Percentiles rank a stretch among this genome's conserved stretches.
Evolutionary conservation across 92 coral and sea anemone genomes (phyloP).

Genomic region (Porites evermanni): DNA sequence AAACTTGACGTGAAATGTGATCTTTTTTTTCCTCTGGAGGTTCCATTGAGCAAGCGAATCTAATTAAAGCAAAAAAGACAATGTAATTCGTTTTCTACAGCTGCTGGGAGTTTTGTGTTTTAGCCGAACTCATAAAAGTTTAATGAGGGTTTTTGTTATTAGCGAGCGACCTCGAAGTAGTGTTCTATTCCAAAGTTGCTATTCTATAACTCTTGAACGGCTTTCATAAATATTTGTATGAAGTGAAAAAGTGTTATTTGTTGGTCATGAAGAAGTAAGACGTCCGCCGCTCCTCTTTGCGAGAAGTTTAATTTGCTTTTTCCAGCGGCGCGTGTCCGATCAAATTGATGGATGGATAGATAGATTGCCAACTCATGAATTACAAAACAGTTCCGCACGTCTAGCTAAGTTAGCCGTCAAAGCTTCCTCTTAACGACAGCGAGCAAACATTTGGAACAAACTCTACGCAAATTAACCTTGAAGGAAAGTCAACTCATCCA

Average conservation of each 20-base stretch:
- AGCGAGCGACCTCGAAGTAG: slow-evolving; percentile 1
- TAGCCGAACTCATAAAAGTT: slow-evolving; percentile 18
- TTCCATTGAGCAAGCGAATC: not conserved
- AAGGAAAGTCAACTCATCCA: not conserved
- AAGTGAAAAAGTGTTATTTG: not conserved
- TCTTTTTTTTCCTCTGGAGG: not conserved
- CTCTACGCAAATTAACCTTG: not conserved
- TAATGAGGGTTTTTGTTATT: slow-evolving; percentile 31
- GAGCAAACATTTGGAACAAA: not conserved
- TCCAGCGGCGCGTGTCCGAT: slow-evolving; percentile 2
- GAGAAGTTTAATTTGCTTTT: not conserved
- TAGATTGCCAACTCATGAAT: slow-evolving; percentile 34
- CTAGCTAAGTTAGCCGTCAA: slow-evolving; percentile 10
- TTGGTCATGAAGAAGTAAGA: not conserved
- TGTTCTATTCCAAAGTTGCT: not conserved
- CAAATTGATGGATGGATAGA: slow-evolving; percentile 10
- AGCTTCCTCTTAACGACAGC: slow-evolving; percentile 8
- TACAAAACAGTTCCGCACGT: slow-evolving; percentile 16
- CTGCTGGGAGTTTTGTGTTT: slow-evolving; percentile 12
- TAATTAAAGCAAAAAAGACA: not conserved
- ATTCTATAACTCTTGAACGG: not conserved
- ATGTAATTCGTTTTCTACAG: not conserved
- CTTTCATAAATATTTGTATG: no score
- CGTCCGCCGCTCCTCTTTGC: not conserved
- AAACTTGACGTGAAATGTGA: not conserved